Evolutionary conservation across 1,140 invertebrate genomes (phyloP).

Genomic region (Drosophila mojavensis): DNA sequence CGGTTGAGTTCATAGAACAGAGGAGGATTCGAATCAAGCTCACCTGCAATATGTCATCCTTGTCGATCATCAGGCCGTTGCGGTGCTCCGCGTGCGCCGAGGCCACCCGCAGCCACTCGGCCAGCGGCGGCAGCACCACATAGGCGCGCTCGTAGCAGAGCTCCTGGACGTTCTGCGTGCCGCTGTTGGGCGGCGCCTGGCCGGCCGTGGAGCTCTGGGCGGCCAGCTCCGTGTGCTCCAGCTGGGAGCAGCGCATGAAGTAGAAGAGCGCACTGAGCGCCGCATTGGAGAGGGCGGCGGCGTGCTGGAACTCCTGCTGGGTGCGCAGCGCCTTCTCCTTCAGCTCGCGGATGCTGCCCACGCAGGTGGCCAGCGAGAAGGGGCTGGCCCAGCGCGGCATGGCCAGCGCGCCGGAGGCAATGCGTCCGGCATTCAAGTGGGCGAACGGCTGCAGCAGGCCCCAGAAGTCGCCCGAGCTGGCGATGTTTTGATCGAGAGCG

Average conservation of each 20-base stretch:
- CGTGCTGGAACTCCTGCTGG: slow-evolving; percentile 85
- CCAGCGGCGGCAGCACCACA: slow-evolving; percentile 92
- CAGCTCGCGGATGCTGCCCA: slow-evolving; percentile 91
- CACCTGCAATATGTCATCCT: slow-evolving; percentile 94
- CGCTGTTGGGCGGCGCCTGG: slow-evolving; percentile 59
- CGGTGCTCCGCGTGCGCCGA: slow-evolving; percentile 92
- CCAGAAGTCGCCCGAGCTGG: slow-evolving; percentile 94
- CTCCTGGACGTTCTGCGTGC: slow-evolving; percentile 87
- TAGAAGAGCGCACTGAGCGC: slow-evolving; percentile 93
- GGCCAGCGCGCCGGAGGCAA: slow-evolving; percentile 92
- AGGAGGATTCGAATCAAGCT: not conserved
- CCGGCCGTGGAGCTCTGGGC: slow-evolving; percentile 59
- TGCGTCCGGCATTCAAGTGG: slow-evolving; percentile 93
- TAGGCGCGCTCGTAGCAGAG: slow-evolving; percentile 94
- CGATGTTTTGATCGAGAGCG: slow-evolving; percentile 92
- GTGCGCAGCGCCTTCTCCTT: slow-evolving; percentile 89
- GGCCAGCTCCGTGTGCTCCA: slow-evolving; percentile 84
- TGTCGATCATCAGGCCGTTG: slow-evolving; percentile 91
- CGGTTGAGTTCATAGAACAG: not conserved
- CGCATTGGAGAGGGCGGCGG: slow-evolving; percentile 86
- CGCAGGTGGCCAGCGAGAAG: slow-evolving; percentile 93
- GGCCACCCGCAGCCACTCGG: slow-evolving; percentile 94
- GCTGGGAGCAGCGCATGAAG: slow-evolving; percentile 95
- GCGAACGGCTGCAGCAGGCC: slow-evolving; percentile 94
- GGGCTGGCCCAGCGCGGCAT: slow-evolving; percentile 94